Evolutionary conservation across 1,140 invertebrate species (phyloP).

Genomic region (Rhagoletis zephyria): DNA sequence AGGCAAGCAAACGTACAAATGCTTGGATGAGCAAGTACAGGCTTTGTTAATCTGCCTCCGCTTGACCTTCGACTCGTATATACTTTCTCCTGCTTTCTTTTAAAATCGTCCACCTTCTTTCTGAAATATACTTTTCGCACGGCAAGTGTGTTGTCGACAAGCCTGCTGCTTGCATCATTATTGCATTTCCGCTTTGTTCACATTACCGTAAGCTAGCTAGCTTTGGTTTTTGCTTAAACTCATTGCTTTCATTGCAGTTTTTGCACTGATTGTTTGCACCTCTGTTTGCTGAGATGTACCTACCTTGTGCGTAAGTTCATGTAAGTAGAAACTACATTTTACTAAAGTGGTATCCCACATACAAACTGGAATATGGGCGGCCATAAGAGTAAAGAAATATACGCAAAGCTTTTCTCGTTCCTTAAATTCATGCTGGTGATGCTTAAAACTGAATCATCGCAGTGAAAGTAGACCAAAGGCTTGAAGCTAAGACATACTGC

Average conservation of each 20-base stretch:
- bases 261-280: not conserved
- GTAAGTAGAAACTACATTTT: constrained; percentile 12
- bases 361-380: not conserved
- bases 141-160: constrained; percentile 3
- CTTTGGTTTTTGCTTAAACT: constrained; percentile 6
- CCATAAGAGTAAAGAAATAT: not conserved
- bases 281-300: not conserved
- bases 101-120: not conserved
- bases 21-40: not conserved
- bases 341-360: not conserved
- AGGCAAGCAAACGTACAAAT: not conserved
- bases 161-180: constrained; percentile 22
- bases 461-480: no score
- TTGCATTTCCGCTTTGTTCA: not conserved
- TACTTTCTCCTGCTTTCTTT: not conserved
- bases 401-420: constrained; percentile 15
- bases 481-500: no score
- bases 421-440: constrained; percentile 12
- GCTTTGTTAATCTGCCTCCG: not conserved
- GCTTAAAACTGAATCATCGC: not conserved
- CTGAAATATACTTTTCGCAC: no score
- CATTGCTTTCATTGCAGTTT: no score
- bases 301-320: not conserved
- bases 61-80: no score
- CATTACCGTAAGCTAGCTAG: constrained; percentile 25